Evolutionary conservation across 2,797 vertebrate species (phyloP).

Genomic region (Tokudaia muenninki): DNA sequence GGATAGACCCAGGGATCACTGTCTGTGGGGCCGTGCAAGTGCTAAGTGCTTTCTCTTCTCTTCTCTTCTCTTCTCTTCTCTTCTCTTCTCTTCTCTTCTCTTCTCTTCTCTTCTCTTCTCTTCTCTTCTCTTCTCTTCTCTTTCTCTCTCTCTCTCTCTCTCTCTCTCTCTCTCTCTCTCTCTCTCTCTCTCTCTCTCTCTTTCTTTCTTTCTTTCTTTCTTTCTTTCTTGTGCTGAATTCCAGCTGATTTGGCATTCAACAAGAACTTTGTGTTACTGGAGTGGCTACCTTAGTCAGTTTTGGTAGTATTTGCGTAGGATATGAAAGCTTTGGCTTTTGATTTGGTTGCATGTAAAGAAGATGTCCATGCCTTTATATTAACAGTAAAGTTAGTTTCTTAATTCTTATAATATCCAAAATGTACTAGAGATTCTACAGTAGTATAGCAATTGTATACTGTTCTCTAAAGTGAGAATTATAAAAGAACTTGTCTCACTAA

Average conservation of each 20-base stretch:
- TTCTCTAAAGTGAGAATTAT: slow-evolving; percentile 52
- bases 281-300: slow-evolving; percentile 5
- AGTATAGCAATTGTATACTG: slow-evolving; percentile 2
- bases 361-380: background rate
- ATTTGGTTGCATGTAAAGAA: slow-evolving; percentile 47
- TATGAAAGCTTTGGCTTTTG: slow-evolving; percentile 2
- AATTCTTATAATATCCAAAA: slow-evolving; percentile 50
- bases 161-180: no score
- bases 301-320: slow-evolving; percentile 49
- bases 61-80: no score
- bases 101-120: no score
- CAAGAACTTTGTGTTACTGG: slow-evolving; percentile 34
- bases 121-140: no score
- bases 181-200: no score
- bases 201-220: no score
- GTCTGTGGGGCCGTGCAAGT: background rate
- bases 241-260: background rate
- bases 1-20: background rate
- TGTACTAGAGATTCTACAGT: slow-evolving; percentile 12
- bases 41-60: background rate
- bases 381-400: background rate
- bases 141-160: no score
- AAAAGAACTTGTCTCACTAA: slow-evolving; percentile 29
- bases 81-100: no score
- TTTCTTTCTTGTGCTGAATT: background rate